phyloP scores from a whole-genome alignment of 2,888 invertebrate species.

The Xanthorhoe spadicearia region DNA sequence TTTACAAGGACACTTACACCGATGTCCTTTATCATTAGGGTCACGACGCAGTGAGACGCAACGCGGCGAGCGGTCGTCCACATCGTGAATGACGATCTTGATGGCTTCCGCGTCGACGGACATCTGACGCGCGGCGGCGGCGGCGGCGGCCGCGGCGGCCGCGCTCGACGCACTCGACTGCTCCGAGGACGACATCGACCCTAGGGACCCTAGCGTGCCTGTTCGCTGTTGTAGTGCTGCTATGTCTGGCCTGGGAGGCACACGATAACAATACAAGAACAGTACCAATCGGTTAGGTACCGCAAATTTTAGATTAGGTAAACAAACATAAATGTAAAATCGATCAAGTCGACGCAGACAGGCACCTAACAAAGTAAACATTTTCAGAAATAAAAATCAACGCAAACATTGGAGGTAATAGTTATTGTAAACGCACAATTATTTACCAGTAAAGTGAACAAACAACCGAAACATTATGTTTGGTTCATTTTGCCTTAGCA shows the following conservation, averaged over 20 bases:
- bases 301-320: neutral
- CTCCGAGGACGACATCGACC: slow-evolving; percentile 65
- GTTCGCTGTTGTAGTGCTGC: slow-evolving; percentile 87
- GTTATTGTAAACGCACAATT: slow-evolving; percentile 7
- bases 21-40: slow-evolving; percentile 92
- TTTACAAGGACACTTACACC: slow-evolving; percentile 86
- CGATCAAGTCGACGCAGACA: neutral
- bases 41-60: slow-evolving; percentile 91
- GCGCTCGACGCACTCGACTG: slow-evolving; percentile 71
- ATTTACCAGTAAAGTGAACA: slow-evolving; percentile 17
- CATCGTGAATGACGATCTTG: slow-evolving; percentile 96
- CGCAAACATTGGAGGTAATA: neutral
- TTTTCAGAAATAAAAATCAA: neutral
- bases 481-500: slow-evolving; percentile 22
- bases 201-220: slow-evolving; percentile 79
- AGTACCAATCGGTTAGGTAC: neutral
- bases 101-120: slow-evolving; percentile 96
- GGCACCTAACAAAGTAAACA: neutral
- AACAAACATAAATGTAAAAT: neutral
- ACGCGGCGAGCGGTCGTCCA: slow-evolving; percentile 91
- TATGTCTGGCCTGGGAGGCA: slow-evolving; percentile 88
- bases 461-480: slow-evolving; percentile 12
- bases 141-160: slow-evolving; percentile 81
- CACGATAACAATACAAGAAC: neutral
- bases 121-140: slow-evolving; percentile 90